Base-by-base conservation (phyloP, 2,797 vertebrate genomes). In the Anableps anableps region DNA sequence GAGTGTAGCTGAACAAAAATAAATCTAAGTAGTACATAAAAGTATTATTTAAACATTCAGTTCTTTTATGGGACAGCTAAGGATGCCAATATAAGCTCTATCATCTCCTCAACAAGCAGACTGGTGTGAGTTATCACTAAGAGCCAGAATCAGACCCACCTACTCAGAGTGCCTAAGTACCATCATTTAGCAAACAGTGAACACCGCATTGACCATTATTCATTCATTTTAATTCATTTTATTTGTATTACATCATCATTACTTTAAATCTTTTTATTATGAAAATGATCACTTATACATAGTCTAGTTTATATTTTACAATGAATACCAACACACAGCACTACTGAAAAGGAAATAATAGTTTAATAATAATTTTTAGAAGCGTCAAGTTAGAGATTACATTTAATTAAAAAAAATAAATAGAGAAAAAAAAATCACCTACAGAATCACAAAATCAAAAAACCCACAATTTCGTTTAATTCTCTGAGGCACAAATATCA, bases 71-170 rank as follows among this genome's bases (percentile, higher is more conserved):
- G 34, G 36, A 43, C 9, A 23, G 74, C 11, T 7, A 0, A 36
- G 5, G 5, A 0, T 31, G 45, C 29, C 36, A 75, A 74, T 83
- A 83, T 78, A 81, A 86, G 76, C 88, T 94, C 91, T 95, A 95
- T 96, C 94, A 92, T 88, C 29, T 4, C 72, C 31, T 38, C 74
- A 86, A 82, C 89, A 91, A 94, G 82, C 86, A 75, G 86, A 77
- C 87, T 74, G 78, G 6, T 72, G 66, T 26, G 75, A 88, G 90
- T 95, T 95, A 96, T 96, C 95, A 92, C 78, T 74, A 71, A 82
- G 78, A 62, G 17, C 91, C 95, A 96, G 94, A 94, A 81, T 10
- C 71, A 50, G 94, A 92, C 93, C 91, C 93, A 93, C 94, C 95
- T 95, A 88, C 79, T 85, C 74, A 1, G 71, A 71, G 51, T 17